Base-by-base conservation (phyloP, 2,888 invertebrate species). In the Myopa tessellatipennis region DNA sequence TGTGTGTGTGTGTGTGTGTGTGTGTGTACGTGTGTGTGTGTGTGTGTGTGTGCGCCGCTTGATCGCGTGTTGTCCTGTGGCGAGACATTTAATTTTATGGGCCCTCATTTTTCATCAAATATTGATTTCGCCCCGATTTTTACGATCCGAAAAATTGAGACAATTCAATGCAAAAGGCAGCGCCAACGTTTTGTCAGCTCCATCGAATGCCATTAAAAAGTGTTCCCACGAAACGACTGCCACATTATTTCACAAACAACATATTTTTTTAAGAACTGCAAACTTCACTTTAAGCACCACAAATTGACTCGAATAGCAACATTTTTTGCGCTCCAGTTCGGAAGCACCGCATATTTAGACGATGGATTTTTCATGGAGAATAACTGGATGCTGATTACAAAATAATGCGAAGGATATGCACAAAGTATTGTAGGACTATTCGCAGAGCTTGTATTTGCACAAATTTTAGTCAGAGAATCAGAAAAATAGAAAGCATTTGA, bases 51-150 rank as follows among this genome's bases (percentile, higher is more conserved):
- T 14, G n/a, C 58, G 36, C 8, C 14, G 40, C 65, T 14, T 60
- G 38, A 26, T 36, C 61, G 18, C 8, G 8, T 58, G 40, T 16
- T 71, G 70, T 55, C 69, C 52, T 71, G 71, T 18, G 18, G 50
- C 14, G 61, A 61, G 67, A 65, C 71, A 58, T 77, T 77, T 77
- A 74, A 74, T 74, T 74, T 77, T 77, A 77, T 74, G 50, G 60
- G 12, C 45, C 52, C 26, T 60, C 52, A 50, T 52, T 77, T 74
- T 69, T 69, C 60, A 68, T 36, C 58, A 16, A 14, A 72, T 73
- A 34, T 61, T 73, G 61, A 74, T 77, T 70, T 69, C 14, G 34
- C 34, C 61, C 80, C 77, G 76, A 82, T 76, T 83, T 79, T 84
- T 82, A 83, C 82, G 79, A 60, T 60, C 50, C 40, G 69, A 34